Evolutionary conservation across 2,113 vertebrate genomes (phyloP).

Genomic region (Gymnobelideus leadbeateri): DNA sequence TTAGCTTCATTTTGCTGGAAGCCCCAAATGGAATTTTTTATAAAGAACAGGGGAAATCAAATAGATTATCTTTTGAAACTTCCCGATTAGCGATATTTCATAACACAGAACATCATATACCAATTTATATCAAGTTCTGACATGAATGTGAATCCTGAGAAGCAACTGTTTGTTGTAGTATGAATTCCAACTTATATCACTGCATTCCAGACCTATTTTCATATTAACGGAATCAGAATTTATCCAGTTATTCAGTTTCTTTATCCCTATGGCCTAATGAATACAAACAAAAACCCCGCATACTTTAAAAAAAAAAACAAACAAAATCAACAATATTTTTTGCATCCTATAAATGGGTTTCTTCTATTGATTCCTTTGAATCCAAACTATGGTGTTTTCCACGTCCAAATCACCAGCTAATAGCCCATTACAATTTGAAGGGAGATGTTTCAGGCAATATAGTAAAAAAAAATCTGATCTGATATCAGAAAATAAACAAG

Average conservation of each 20-base stretch:
- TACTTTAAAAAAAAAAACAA: background rate
- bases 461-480: background rate
- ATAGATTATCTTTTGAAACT: background rate
- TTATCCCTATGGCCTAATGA: background rate
- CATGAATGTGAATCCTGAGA: background rate
- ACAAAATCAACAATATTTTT: background rate
- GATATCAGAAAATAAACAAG: background rate
- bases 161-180: background rate
- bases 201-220: background rate
- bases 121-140: background rate
- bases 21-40: background rate
- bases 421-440: background rate
- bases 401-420: background rate
- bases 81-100: background rate
- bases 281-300: background rate
- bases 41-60: background rate
- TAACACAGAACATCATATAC: background rate
- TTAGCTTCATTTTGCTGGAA: background rate
- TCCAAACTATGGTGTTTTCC: background rate
- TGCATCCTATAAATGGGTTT: background rate
- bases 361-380: background rate
- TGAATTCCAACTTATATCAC: background rate
- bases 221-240: background rate
- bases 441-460: background rate
- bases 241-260: background rate